Percentiles rank a stretch among this genome's conserved stretches.
Evolutionary conservation across 2,113 vertebrate genomes (phyloP).

Genomic region (Callipepla squamata): DNA sequence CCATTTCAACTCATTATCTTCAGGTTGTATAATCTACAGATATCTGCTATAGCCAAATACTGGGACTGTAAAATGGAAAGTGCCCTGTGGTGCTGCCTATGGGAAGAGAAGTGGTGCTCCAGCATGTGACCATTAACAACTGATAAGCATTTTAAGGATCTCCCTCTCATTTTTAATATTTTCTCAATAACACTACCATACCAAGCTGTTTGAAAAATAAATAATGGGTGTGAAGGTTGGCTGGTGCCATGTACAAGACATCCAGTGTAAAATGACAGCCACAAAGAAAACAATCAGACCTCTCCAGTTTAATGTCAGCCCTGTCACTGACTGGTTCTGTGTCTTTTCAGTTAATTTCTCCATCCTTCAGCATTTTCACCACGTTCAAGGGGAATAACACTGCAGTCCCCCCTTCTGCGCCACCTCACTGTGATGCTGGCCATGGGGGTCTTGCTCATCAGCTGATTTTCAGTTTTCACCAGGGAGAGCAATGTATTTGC

Average conservation of each 20-base stretch:
- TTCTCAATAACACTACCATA: neutral
- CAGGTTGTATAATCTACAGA: neutral
- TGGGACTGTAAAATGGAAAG: neutral
- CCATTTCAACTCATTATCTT: neutral
- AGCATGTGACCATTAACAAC: neutral
- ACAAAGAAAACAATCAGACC: neutral
- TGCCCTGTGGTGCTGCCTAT: neutral
- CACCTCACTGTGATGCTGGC: rapidly evolving
- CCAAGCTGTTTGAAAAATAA: neutral
- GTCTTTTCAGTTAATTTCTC: neutral
- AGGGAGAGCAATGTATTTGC: neutral
- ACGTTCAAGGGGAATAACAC: neutral
- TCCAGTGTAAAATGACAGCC: neutral
- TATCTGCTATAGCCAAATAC: neutral
- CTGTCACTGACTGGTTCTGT: rapidly evolving
- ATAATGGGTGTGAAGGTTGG: neutral
- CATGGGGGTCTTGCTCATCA: neutral
- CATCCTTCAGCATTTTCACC: neutral
- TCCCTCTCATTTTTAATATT: neutral
- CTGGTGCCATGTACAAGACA: neutral
- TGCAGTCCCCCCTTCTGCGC: neutral
- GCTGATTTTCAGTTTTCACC: neutral
- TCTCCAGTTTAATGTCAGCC: neutral
- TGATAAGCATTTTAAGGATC: neutral
- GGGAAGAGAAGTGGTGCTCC: neutral